Percentiles rank a stretch among this genome's conserved stretches.
phyloP scores from a whole-genome alignment of 2,113 vertebrate species.

The Ursus arctos region DNA sequence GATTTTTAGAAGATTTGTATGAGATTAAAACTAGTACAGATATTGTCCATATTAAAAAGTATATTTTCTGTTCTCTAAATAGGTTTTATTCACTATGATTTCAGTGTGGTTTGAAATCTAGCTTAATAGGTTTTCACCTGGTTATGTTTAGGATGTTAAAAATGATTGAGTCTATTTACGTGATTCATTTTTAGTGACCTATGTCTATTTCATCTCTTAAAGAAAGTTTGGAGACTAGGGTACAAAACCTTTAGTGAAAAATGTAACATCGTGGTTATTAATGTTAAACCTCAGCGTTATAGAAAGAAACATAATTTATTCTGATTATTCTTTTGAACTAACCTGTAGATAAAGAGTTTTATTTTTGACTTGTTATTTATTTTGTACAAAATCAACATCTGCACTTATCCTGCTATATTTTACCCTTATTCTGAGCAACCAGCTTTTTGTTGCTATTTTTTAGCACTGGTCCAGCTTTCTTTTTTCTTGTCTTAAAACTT shows the following conservation, averaged over 20 bases:
- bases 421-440: background rate
- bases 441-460: background rate
- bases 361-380: constrained; percentile 44
- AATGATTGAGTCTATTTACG: constrained; percentile 10
- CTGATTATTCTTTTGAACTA: background rate
- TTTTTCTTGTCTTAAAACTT: background rate
- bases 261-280: background rate
- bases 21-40: background rate
- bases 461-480: background rate
- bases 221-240: background rate
- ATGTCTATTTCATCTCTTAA: constrained; percentile 6
- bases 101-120: background rate
- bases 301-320: background rate
- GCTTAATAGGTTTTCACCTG: background rate
- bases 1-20: constrained; percentile 22
- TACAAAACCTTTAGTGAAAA: constrained; percentile 21
- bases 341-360: constrained; percentile 23
- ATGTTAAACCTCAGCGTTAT: background rate
- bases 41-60: background rate
- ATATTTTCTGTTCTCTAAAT: background rate
- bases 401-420: background rate
- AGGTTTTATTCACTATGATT: background rate
- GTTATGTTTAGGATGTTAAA: constrained; percentile 22
- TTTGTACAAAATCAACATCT: constrained; percentile 11
- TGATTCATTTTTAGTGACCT: background rate